A percentile compares a stretch with the other conserved stretches of the same genome.
Conservation (phyloP, 2,888 invertebrate genomes). For the Oxyscelio sp. region DNA sequence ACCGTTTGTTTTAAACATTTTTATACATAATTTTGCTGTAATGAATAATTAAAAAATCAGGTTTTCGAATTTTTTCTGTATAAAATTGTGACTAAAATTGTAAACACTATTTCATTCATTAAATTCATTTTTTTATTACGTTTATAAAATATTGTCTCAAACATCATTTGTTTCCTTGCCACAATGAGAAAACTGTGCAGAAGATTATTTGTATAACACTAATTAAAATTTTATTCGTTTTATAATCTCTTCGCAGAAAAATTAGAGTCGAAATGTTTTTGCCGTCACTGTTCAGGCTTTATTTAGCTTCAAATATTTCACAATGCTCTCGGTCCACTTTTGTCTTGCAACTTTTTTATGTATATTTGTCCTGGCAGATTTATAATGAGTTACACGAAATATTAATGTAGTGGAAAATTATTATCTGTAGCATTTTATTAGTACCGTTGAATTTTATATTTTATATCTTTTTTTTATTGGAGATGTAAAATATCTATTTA, state of each 20-base stretch:
- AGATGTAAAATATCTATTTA: background rate
- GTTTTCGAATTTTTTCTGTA: too few relatives aligned
- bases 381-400: slow-evolving; percentile 20
- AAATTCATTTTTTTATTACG: slow-evolving; percentile 58
- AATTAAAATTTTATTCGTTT: slow-evolving; percentile 61
- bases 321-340: background rate
- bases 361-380: too few relatives aligned
- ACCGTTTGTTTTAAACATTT: too few relatives aligned
- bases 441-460: background rate
- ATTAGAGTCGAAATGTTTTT: slow-evolving; percentile 43
- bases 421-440: slow-evolving; percentile 22
- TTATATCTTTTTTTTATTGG: background rate
- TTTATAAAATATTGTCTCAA: slow-evolving; percentile 47
- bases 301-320: slow-evolving; percentile 23
- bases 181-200: slow-evolving; percentile 38
- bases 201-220: slow-evolving; percentile 46
- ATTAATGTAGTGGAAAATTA: slow-evolving; percentile 16
- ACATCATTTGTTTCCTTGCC: slow-evolving; percentile 51
- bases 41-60: too few relatives aligned
- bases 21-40: too few relatives aligned
- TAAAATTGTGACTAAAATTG: too few relatives aligned
- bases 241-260: slow-evolving; percentile 30
- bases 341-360: slow-evolving; percentile 23
- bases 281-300: slow-evolving; percentile 30
- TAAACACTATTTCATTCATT: too few relatives aligned